Base-by-base conservation (phyloP, 2,113 vertebrate species). In the Hypomesus transpacificus region DNA sequence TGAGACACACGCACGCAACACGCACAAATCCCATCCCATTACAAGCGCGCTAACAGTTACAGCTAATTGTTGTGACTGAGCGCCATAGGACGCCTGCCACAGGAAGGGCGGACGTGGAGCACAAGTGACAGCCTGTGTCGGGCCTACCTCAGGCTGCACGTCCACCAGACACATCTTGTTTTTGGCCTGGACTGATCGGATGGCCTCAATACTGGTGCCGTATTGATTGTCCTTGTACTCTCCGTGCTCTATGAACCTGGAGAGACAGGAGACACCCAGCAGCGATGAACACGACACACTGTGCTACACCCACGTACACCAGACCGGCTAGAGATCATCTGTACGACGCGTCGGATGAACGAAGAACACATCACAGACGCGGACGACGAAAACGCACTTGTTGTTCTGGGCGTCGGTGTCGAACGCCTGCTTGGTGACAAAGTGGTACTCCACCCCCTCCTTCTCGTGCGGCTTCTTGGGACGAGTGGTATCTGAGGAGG, bases 181-280 rank as follows among this genome's bases (percentile, higher is more conserved):
- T 84, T 93, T 95, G 85, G 94, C 93, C 90, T 95, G 93, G 17
- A 98, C 94, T 0, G 92, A 93, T 18, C 93, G 94, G 77, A 98
- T 96, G 14, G 96, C 95, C 60, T 97, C 96, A 63, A 98, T 93
- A 64, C 94, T 98, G 56, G 95, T 98, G n/a, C 96, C 96, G 0
- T 98, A 98, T 68, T 95, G 90, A 75, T 98, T 95, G 54, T 97
- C 96, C 77, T 98, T 97, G 84, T 97, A 97, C 66, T 98, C 96
- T 0, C 96, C 96, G 0, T 96, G 93, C 68, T 98, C 96, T 68
- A 98, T 94, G 84, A 98, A 98, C 79, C 96, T 98, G 60, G 39
- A 80, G 75, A 69, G 6, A 68, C 60, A 75, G 14, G 34, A 56
- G 6, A 72, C 39, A 54, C 39, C 26, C 7, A 59, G 51, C 52